Percentiles rank a stretch among this genome's conserved stretches.
phyloP scores from a whole-genome alignment of 2,797 vertebrate genomes.

The Myripristis jacobus region DNA sequence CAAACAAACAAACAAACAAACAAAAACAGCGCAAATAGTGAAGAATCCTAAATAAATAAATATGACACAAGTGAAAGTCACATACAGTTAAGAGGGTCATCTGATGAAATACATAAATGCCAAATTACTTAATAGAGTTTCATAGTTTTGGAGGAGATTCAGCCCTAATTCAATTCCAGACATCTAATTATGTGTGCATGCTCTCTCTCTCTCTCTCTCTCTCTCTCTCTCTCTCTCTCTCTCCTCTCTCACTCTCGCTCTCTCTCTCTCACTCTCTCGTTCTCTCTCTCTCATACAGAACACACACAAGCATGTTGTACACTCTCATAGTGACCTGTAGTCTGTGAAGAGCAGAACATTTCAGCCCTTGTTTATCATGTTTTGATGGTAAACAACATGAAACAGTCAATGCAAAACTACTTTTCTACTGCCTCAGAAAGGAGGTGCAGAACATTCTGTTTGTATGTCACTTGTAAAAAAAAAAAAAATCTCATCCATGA shows the following conservation, averaged over 20 bases:
- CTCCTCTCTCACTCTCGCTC: too few relatives aligned
- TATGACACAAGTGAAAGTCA: too few relatives aligned
- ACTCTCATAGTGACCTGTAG: slow-evolving; percentile 11
- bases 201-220: background rate
- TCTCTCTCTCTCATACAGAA: background rate
- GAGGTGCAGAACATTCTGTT: too few relatives aligned
- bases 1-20: too few relatives aligned
- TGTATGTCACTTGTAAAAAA: background rate
- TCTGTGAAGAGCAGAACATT: slow-evolving; percentile 30
- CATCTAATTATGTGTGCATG: background rate
- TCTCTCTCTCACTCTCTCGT: too few relatives aligned
- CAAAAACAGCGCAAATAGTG: too few relatives aligned
- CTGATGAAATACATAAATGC: slow-evolving; percentile 1
- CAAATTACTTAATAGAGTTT: slow-evolving; percentile 2
- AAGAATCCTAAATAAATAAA: too few relatives aligned
- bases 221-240: background rate
- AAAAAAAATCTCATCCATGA: background rate
- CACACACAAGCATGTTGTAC: background rate
- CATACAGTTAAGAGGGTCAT: background rate
- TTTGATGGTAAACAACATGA: slow-evolving; percentile 18
- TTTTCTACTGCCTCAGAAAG: background rate
- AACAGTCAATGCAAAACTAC: slow-evolving; percentile 6
- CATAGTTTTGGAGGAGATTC: background rate
- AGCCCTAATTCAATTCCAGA: background rate
- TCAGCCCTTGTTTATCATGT: slow-evolving; percentile 29